Base-by-base conservation (phyloP, 2,113 vertebrate genomes). In the Paralichthys olivaceus region DNA sequence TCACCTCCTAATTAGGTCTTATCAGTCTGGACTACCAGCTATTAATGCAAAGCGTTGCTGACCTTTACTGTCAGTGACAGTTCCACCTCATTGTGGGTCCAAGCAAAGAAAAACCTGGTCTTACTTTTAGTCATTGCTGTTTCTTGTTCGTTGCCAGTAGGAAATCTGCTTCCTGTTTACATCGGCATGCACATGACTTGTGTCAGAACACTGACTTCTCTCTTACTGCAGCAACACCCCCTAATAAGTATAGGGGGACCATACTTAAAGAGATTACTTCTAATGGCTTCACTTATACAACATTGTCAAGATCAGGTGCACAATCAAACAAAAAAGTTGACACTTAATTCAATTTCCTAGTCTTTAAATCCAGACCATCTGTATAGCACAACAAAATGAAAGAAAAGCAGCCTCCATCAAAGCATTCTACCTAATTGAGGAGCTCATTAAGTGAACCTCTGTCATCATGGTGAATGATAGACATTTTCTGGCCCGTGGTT, bases 401-500 rank as follows among this genome's bases (percentile, higher is more conserved):
- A 17, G 7, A 28, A 7, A 28, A 26, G 0, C 4, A 17, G 6
- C 55, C 55, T 55, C 7, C 49, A 5, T 40, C 47, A 19, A 51
- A 51, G 47, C 47, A n/a, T 60, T 11, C 19, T 7, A 7, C 37
- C 60, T 12, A 22, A 62, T n/a, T 62, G n/a, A 22, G n/a, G 2
- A 32, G 37, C 70, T 87, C 69, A 85, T 87, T 86, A 82, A 77
- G 25, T 12, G 19, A 73, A 59, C 37, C 69, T 77, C 76, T 69
- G 53, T 86, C 72, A 79, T 83, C 77, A 12, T 55, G 65, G 40
- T 60, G 66, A 84, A 55, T 85, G 81, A 89, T 68, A 29, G 82
- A 57, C 61, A 34, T 76, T 57, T 67, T 71, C 43, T 74, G 66
- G 74, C 73, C 26, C 32, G 22, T 64, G 61, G 53, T 15, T 53